Conservation (phyloP, 2,888 invertebrate genomes). For the Eupeodes luniger region DNA sequence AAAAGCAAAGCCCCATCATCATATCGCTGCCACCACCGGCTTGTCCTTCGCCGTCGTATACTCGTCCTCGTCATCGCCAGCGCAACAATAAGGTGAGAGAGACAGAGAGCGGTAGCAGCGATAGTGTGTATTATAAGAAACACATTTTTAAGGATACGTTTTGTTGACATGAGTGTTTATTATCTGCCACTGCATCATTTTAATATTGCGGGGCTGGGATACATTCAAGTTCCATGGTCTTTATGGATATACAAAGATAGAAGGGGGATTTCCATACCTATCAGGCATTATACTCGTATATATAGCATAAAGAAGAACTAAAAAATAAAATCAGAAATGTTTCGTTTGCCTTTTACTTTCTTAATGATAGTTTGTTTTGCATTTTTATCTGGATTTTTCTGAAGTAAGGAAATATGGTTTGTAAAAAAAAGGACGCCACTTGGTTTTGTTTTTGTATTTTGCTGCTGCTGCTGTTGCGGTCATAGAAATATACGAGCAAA, state of each 20-base stretch:
- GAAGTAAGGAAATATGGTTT: conserved; percentile 33
- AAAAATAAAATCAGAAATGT: conserved; percentile 32
- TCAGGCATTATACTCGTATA: neutral
- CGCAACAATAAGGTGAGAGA: conserved; percentile 55
- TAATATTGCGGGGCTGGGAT: conserved; percentile 56
- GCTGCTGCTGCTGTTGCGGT: conserved; percentile 49
- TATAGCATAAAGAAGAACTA: neutral
- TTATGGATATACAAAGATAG: conserved; percentile 14
- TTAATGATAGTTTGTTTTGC: conserved; percentile 75
- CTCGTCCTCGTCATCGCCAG: conserved; percentile 5
- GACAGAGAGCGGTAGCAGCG: conserved; percentile 31
- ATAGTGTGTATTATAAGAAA: conserved; percentile 63
- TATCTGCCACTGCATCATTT: conserved; percentile 76
- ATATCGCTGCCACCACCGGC: neutral
- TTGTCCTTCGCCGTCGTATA: conserved; percentile 5
- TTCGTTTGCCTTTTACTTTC: conserved; percentile 74
- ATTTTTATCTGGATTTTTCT: conserved; percentile 65
- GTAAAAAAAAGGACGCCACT: conserved; percentile 21
- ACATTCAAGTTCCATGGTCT: conserved; percentile 19
- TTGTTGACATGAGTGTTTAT: conserved; percentile 77
- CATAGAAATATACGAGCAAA: conserved; percentile 69
- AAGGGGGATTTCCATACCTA: conserved; percentile 19
- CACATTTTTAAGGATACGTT: conserved; percentile 76
- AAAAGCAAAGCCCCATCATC: conserved; percentile 29
- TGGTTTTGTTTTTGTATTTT: neutral